These are phyloP conservation scores for Zosterops lateralis DNA, from an alignment of 2,113 vertebrate species.

Conservation along the genomic window DNA sequence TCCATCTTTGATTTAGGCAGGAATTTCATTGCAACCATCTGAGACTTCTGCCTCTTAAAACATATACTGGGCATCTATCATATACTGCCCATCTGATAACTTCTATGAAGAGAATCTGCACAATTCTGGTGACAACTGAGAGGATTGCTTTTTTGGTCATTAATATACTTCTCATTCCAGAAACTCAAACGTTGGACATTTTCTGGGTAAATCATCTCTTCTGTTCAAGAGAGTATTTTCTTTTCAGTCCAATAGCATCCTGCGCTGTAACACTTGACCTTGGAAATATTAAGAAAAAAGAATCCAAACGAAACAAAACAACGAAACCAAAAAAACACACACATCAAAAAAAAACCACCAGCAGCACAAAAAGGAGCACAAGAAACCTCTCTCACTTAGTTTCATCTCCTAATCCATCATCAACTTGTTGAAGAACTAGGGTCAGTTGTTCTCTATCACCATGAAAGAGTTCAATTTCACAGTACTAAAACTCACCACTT, in stretches of 20 bases:
- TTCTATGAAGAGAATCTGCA: background rate
- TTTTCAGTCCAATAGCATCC: background rate
- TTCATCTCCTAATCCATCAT: background rate
- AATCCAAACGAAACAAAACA: background rate
- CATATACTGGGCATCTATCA: rapidly evolving
- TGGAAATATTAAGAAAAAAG: background rate
- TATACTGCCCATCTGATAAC: background rate
- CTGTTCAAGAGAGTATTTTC: background rate
- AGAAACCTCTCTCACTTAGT: background rate
- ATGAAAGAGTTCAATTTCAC: constrained; percentile 24
- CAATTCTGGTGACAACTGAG: background rate
- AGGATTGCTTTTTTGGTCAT: background rate
- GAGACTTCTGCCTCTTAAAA: background rate
- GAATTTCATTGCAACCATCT: background rate
- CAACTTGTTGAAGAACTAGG: background rate
- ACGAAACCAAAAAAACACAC: background rate
- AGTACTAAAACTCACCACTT: constrained; percentile 38
- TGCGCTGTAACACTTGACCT: background rate
- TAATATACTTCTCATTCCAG: background rate
- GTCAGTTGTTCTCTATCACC: constrained; percentile 13
- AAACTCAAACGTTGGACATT: background rate
- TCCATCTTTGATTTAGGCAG: background rate
- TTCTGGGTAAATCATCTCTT: background rate
- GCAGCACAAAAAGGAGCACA: background rate
- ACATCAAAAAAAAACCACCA: background rate